Conservation (phyloP, 2,797 vertebrate species). For the Taenioides sp. region DNA sequence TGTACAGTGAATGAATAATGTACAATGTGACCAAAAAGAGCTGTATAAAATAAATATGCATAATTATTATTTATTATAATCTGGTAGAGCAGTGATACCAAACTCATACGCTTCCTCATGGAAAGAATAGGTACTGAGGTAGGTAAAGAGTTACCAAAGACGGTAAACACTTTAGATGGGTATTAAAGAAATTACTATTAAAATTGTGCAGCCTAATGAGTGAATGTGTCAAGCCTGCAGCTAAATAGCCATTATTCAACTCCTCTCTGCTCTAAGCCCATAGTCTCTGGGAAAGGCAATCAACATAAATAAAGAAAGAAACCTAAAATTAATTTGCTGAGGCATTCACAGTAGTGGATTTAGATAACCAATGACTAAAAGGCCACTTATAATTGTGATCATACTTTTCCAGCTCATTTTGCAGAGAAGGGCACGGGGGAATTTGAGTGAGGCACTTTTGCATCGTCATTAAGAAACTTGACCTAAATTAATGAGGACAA, state of each 20-base stretch:
- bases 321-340: not conserved
- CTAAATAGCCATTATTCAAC: not conserved
- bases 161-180: not conserved
- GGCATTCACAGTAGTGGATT: not conserved
- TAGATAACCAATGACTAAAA: conserved; percentile 37
- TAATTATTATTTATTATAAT: too few relatives aligned
- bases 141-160: not conserved
- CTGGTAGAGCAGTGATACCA: too few relatives aligned
- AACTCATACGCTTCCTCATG: too few relatives aligned
- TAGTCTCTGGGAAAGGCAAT: not conserved
- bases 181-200: not conserved
- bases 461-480: conserved; percentile 59
- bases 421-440: conserved; percentile 30
- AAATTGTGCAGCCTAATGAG: not conserved
- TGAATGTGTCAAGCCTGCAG: not conserved
- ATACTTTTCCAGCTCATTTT: conserved; percentile 52
- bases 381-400: conserved; percentile 35
- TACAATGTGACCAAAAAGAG: too few relatives aligned
- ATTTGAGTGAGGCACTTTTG: conserved; percentile 53
- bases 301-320: not conserved
- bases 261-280: not conserved
- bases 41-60: too few relatives aligned
- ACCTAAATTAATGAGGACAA: conserved; percentile 63
- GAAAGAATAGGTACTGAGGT: not conserved
- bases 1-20: too few relatives aligned